A percentile compares a stretch with the other conserved stretches of the same genome.
phyloP scores from a whole-genome alignment of 1,140 invertebrate genomes.

The Scaptodrosophila lebanonensis region DNA sequence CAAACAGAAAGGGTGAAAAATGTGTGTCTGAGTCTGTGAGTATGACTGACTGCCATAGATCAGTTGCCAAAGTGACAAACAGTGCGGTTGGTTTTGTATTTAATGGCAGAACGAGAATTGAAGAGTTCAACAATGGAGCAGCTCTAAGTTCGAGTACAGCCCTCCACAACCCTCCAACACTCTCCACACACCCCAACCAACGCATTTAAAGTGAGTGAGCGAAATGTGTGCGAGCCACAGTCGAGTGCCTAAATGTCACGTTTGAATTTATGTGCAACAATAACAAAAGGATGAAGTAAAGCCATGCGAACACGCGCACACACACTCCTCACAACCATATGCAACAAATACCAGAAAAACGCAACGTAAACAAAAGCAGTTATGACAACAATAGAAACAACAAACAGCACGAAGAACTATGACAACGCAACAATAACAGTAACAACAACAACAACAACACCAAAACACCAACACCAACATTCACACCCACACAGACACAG shows the following conservation, averaged over 20 bases:
- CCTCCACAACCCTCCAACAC: too few relatives aligned
- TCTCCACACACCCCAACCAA: too few relatives aligned
- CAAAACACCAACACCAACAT: background rate
- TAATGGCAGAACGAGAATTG: background rate
- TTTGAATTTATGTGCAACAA: slow-evolving; percentile 57
- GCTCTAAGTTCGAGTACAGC: too few relatives aligned
- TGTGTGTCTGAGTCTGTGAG: background rate
- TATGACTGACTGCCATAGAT: background rate
- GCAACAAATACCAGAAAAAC: slow-evolving; percentile 22
- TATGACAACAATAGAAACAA: slow-evolving; percentile 64
- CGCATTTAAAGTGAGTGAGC: too few relatives aligned
- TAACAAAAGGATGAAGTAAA: slow-evolving; percentile 33
- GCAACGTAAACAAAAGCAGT: slow-evolving; percentile 60
- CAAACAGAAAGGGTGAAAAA: too few relatives aligned
- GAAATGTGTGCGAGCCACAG: slow-evolving; percentile 2
- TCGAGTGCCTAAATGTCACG: slow-evolving; percentile 59
- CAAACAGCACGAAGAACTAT: slow-evolving; percentile 49
- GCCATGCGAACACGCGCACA: background rate
- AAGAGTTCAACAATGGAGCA: background rate
- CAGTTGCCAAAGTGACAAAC: slow-evolving; percentile 1
- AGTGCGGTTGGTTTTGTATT: background rate
- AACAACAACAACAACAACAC: slow-evolving; percentile 21
- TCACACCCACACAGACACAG: slow-evolving; percentile 29
- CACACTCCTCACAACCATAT: background rate
- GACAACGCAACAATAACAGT: slow-evolving; percentile 32